Evolutionary conservation across 2,797 vertebrate genomes (phyloP).

Genomic region (Manis javanica): DNA sequence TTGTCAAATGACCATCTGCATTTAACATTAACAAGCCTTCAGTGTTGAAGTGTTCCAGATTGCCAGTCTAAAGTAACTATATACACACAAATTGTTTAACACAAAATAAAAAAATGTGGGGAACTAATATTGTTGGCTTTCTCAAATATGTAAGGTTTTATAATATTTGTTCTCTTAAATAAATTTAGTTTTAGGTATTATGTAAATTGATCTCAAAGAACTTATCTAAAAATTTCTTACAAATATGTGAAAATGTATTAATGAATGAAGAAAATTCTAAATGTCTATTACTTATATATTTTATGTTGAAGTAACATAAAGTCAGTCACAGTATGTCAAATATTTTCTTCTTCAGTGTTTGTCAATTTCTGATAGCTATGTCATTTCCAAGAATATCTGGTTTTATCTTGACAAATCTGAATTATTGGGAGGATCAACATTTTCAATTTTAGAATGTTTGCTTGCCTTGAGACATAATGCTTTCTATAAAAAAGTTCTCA

Average conservation of each 20-base stretch:
- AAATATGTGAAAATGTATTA: neutral
- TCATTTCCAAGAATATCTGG: conserved; percentile 60
- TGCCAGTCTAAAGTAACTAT: neutral
- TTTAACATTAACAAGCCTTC: neutral
- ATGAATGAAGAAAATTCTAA: neutral
- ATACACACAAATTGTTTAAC: neutral
- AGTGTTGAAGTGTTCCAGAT: neutral
- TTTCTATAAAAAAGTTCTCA: neutral
- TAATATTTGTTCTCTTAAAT: neutral
- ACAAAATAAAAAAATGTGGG: neutral
- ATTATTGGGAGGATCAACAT: conserved; percentile 39
- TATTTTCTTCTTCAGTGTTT: conserved; percentile 38
- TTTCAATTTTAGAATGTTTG: conserved; percentile 61
- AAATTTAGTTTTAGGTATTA: neutral
- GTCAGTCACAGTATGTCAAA: neutral
- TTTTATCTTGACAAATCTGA: conserved; percentile 64
- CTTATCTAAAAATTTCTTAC: neutral
- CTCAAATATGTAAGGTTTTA: neutral
- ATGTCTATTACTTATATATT: neutral
- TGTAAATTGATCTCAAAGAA: neutral
- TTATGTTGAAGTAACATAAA: conserved; percentile 27
- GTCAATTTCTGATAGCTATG: conserved; percentile 36
- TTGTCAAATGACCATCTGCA: neutral
- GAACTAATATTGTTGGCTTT: neutral
- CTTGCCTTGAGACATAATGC: conserved; percentile 37